A percentile compares a stretch with the other conserved stretches of the same genome.
phyloP scores from a whole-genome alignment of 2,113 vertebrate species.

The Malaclemys terrapin region DNA sequence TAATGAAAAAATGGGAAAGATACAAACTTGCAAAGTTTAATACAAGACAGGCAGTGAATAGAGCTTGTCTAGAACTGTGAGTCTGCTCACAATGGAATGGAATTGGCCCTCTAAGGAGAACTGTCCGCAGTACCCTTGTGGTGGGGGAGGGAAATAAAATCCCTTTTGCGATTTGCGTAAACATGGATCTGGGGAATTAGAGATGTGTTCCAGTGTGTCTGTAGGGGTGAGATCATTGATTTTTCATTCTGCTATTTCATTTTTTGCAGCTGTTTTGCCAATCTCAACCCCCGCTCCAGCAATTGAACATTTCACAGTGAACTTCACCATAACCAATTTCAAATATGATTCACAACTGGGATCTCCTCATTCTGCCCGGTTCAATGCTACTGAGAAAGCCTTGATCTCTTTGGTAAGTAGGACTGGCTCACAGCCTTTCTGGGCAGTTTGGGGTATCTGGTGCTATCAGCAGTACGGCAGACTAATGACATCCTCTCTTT shows the following conservation, averaged over 20 bases:
- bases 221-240: background rate
- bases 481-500: background rate
- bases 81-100: too few species aligned
- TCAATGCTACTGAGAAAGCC: rapidly evolving
- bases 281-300: background rate
- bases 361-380: rapidly evolving
- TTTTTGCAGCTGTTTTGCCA: background rate
- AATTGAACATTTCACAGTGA: background rate
- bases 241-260: background rate
- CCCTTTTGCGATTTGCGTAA: background rate
- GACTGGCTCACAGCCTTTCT: rapidly evolving
- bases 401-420: rapidly evolving
- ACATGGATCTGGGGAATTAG: background rate
- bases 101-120: too few species aligned
- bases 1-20: too few species aligned
- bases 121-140: too few species aligned
- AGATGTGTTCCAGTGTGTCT: background rate
- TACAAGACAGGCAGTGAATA: too few species aligned
- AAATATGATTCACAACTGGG: background rate
- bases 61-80: too few species aligned
- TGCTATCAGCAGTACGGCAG: background rate
- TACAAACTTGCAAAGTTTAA: too few species aligned
- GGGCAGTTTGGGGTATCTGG: background rate
- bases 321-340: constrained; percentile 44
- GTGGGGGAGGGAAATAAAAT: too few species aligned